Percentiles rank a stretch among this genome's conserved stretches.
These are phyloP conservation scores for Lamprotornis superbus DNA, from an alignment of 2,113 vertebrate genomes.

Conservation along the genomic window DNA sequence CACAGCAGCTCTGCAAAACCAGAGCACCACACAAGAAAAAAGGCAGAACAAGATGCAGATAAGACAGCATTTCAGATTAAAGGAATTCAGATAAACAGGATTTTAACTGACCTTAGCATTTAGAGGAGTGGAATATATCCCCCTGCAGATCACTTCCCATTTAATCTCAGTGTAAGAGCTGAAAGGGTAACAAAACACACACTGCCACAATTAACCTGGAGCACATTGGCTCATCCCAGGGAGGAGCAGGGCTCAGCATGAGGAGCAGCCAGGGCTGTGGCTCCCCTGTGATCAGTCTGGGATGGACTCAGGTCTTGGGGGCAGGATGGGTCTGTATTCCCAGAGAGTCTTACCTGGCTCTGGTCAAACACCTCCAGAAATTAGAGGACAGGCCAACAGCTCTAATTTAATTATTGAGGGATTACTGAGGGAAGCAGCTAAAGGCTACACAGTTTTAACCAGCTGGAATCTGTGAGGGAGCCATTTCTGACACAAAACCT, in stretches of 20 bases:
- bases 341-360: neutral
- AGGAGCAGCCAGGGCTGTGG: neutral
- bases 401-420: neutral
- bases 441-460: neutral
- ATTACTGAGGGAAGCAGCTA: neutral
- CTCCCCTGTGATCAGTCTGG: neutral
- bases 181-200: constrained; percentile 1
- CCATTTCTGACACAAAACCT: neutral
- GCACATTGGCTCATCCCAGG: neutral
- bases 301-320: rapidly evolving
- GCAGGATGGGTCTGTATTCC: neutral
- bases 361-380: neutral
- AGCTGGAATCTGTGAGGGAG: neutral
- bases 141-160: neutral
- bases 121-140: neutral
- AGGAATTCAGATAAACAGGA: constrained; percentile 41
- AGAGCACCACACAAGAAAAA: neutral
- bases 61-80: constrained; percentile 47
- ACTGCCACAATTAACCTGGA: neutral
- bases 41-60: neutral
- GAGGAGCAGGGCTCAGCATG: neutral
- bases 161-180: neutral
- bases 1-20: neutral
- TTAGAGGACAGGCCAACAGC: neutral
- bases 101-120: constrained; percentile 23